Evolutionary conservation across 2,888 invertebrate species (phyloP).

Genomic region (Melinopterus prodromus): DNA sequence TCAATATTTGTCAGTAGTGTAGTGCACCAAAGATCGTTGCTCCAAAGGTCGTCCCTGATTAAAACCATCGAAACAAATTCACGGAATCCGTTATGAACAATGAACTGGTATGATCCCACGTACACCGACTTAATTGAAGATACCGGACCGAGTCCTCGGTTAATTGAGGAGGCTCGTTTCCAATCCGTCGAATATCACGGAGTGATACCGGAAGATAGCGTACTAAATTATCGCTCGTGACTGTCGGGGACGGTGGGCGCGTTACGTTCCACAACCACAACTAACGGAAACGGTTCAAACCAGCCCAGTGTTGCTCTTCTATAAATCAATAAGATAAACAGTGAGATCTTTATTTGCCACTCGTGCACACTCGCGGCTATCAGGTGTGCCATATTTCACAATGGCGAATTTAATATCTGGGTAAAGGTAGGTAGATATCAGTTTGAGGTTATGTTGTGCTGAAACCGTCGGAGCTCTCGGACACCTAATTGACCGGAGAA

Average conservation of each 20-base stretch:
- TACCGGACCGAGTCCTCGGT: slow-evolving; percentile 28
- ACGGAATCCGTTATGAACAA: neutral
- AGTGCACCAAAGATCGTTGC: no score
- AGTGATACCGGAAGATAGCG: slow-evolving; percentile 40
- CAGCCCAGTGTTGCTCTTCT: neutral
- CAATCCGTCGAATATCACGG: slow-evolving; percentile 35
- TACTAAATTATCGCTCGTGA: slow-evolving; percentile 37
- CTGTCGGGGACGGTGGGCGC: slow-evolving; percentile 34
- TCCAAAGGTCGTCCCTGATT: no score
- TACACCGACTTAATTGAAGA: slow-evolving; percentile 39
- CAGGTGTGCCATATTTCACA: slow-evolving; percentile 4
- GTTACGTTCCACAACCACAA: slow-evolving; percentile 26
- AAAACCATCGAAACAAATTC: neutral
- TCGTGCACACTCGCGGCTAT: neutral
- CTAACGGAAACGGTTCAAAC: slow-evolving; percentile 24
- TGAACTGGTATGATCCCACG: slow-evolving; percentile 32
- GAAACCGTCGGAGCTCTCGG: no score
- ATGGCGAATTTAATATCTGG: no score
- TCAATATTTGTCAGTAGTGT: no score
- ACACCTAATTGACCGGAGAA: no score
- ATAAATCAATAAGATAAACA: slow-evolving; percentile 22
- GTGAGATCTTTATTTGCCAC: slow-evolving; percentile 18
- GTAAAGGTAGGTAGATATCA: no score
- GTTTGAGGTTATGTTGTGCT: neutral
- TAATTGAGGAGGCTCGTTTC: slow-evolving; percentile 11